Evolutionary conservation across 2,888 invertebrate species (phyloP), one percentile per base, ranked within the genome.

Genomic region (Drosophila paucipuncta): DNA sequence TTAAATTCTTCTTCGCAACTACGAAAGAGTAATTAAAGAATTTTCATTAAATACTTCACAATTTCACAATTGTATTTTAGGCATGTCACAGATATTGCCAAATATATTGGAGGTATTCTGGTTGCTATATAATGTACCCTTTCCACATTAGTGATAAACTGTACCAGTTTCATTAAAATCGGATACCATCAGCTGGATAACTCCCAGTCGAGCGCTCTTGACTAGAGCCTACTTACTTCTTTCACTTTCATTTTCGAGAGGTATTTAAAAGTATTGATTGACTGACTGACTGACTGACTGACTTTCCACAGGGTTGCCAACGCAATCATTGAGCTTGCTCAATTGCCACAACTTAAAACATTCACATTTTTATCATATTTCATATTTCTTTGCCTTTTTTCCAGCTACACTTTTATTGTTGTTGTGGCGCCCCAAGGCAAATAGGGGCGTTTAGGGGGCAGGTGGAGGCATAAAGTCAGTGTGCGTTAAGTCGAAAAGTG

Each of bases 401-500:
- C 4, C 37, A 1, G 18, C 57, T 16, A 2, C 10, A 9, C 9
- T 5, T 30, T 18, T 13, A 18, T 41, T 31, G 11, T 33, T 71
- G 60, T 62, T 78, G 61, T 65, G 39, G 60, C 66, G 57, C 67
- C 68, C 35, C 30, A 25, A 50, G 67, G 33, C 63, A 52, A 37
- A 52, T 22, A 28, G n/a, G 25, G 10, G 43, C 47, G 9, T 37
- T 22, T 0, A 2, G 4, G 47, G 3, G 1, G 13, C 0, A 7
- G 1, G 28, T 43, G 3, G 52, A 2, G 10, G 31, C 3, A 1
- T 10, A 65, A 67, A 80, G 72, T 70, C 73, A 78, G 68, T 58
- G 73, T 49, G 83, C 70, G 58, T 62, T 85, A 89, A 84, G 85
- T 85, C 88, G 76, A 75, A 89, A 87, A 88, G 83, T 85, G 78